These are phyloP conservation scores for Cepaea nemoralis DNA, from an alignment of 1,140 invertebrate species.

Conservation along the genomic window DNA sequence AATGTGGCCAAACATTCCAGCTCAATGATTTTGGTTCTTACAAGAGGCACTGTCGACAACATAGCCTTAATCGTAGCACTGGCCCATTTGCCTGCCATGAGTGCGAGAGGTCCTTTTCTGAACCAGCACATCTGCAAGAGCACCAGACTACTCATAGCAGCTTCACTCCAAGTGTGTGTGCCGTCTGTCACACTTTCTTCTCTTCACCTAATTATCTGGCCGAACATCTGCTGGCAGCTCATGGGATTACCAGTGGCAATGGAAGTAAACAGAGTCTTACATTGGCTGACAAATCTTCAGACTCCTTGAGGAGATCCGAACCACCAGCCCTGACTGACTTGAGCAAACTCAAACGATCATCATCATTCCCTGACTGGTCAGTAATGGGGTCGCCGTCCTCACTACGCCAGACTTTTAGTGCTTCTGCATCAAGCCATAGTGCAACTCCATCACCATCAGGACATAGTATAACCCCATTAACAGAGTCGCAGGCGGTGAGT, in stretches of 20 bases:
- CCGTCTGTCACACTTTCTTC: constrained; percentile 27
- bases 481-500: background rate
- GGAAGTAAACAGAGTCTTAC: background rate
- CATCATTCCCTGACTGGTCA: background rate
- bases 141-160: constrained; percentile 42
- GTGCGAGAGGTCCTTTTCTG: constrained; percentile 50
- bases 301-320: too few species aligned
- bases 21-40: constrained; percentile 69
- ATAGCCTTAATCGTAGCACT: constrained; percentile 47
- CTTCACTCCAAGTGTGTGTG: constrained; percentile 47
- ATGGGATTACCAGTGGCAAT: constrained; percentile 1
- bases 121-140: constrained; percentile 48
- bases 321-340: too few species aligned
- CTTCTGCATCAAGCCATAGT: background rate
- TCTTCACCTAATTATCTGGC: constrained; percentile 22
- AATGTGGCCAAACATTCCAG: constrained; percentile 66
- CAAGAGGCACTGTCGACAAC: constrained; percentile 66
- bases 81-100: constrained; percentile 53
- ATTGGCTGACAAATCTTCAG: too few species aligned
- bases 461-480: background rate
- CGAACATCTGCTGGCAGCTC: constrained; percentile 41
- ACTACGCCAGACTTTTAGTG: too few species aligned
- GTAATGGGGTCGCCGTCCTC: background rate
- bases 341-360: background rate
- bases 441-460: background rate